Evolutionary conservation across 2,797 vertebrate genomes (phyloP).

Genomic region (Myotis pilosus): DNA sequence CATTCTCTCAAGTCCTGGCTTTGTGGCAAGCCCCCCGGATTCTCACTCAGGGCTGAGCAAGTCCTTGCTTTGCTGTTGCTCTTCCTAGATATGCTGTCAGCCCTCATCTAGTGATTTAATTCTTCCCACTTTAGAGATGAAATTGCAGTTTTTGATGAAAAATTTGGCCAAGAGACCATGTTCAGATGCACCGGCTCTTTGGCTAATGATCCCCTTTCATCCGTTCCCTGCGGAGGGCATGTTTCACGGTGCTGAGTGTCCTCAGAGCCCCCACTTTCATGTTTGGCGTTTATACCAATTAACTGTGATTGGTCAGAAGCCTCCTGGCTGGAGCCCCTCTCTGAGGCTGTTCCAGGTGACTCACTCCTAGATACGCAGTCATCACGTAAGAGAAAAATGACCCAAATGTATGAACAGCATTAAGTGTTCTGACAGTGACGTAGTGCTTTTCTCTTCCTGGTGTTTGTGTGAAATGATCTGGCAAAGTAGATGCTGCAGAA

Average conservation of each 20-base stretch:
- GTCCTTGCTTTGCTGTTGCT: not conserved
- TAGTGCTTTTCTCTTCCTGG: constrained; percentile 81
- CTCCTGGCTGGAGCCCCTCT: constrained; percentile 75
- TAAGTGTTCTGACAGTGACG: constrained; percentile 84
- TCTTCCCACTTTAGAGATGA: not conserved
- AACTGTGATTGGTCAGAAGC: constrained; percentile 77
- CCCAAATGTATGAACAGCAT: constrained; percentile 72
- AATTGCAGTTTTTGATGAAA: constrained; percentile 43
- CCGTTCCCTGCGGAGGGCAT: not conserved
- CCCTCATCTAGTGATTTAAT: not conserved
- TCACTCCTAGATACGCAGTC: constrained; percentile 80
- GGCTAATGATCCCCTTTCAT: not conserved
- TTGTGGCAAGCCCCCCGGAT: not conserved
- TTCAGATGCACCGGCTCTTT: not conserved
- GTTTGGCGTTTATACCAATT: constrained; percentile 65
- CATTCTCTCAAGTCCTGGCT: not conserved
- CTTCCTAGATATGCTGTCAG: not conserved
- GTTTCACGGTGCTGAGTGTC: not conserved
- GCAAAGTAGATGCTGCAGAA: constrained; percentile 84
- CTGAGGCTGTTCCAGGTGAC: constrained; percentile 72
- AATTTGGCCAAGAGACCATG: not conserved
- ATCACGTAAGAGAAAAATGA: constrained; percentile 43
- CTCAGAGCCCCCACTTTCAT: constrained; percentile 19
- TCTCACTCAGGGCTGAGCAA: not conserved
- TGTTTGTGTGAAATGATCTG: constrained; percentile 86